These are phyloP conservation scores for Zosterops borbonicus DNA, from an alignment of 2,113 vertebrate genomes.

Conservation along the genomic window DNA sequence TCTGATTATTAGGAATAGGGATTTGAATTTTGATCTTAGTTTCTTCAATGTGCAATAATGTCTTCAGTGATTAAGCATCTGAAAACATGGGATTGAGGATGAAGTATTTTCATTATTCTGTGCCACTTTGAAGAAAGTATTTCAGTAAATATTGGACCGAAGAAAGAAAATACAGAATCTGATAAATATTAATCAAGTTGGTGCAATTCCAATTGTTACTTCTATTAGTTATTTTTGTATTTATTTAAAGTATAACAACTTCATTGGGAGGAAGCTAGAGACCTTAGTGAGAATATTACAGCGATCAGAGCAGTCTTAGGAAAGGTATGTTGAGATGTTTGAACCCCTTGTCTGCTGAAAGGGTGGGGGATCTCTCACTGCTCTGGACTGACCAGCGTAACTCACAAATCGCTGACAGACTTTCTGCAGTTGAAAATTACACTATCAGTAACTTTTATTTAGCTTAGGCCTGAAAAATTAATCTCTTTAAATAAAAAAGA, in stretches of 20 bases:
- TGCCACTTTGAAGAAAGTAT: not conserved
- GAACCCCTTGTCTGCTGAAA: not conserved
- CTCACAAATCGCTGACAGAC: not conserved
- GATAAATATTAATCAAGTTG: not conserved
- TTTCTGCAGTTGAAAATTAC: not conserved
- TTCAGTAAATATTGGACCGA: not conserved
- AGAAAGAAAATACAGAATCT: not conserved
- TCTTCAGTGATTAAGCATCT: not conserved
- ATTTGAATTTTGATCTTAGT: not conserved
- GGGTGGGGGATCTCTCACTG: not conserved
- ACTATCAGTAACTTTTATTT: not conserved
- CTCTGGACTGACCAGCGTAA: not conserved
- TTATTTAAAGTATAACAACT: not conserved
- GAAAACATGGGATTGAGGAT: not conserved
- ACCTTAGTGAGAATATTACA: not conserved
- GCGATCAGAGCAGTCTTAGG: not conserved
- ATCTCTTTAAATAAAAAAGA: not conserved
- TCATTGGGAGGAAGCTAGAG: not conserved
- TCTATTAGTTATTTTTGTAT: not conserved
- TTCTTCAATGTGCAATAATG: not conserved
- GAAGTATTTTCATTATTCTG: not conserved
- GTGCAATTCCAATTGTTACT: not conserved
- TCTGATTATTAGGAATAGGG: not conserved
- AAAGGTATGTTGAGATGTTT: not conserved
- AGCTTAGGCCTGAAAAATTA: not conserved